Conservation (phyloP, 2,113 vertebrate genomes). For the Tyto alba region DNA sequence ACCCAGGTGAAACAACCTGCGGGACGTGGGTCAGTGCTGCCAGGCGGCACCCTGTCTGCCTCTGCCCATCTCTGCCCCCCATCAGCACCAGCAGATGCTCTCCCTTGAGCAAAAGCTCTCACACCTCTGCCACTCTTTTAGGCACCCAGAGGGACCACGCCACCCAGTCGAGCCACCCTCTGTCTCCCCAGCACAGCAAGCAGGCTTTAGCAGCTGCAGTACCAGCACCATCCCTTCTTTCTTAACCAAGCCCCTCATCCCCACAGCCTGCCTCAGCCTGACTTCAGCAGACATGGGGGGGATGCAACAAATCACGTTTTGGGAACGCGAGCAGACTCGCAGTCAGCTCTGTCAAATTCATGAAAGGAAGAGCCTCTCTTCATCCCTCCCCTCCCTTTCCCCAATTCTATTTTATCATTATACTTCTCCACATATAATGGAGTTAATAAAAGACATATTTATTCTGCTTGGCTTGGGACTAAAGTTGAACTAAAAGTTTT, state of each 20-base stretch:
- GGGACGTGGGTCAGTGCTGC: accelerated
- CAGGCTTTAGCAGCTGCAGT: background rate
- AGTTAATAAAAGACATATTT: background rate
- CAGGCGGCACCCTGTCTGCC: background rate
- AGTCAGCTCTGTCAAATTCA: background rate
- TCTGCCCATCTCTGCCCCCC: background rate
- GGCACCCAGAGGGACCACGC: background rate
- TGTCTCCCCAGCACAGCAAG: background rate
- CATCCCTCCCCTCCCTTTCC: background rate
- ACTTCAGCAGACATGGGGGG: background rate
- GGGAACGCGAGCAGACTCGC: background rate
- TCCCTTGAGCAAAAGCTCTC: background rate
- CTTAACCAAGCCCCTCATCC: background rate
- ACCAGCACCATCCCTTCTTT: background rate
- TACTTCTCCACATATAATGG: background rate
- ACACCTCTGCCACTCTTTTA: background rate
- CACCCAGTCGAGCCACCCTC: background rate
- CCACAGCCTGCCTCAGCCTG: background rate
- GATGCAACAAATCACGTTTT: background rate
- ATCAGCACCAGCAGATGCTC: accelerated
- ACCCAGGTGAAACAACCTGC: accelerated
- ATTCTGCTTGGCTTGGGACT: background rate
- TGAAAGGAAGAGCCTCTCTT: background rate
- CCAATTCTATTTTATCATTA: background rate
- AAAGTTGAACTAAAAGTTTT: background rate